Evolutionary conservation across 2,113 vertebrate genomes (phyloP).

Genomic region (Suncus etruscus): DNA sequence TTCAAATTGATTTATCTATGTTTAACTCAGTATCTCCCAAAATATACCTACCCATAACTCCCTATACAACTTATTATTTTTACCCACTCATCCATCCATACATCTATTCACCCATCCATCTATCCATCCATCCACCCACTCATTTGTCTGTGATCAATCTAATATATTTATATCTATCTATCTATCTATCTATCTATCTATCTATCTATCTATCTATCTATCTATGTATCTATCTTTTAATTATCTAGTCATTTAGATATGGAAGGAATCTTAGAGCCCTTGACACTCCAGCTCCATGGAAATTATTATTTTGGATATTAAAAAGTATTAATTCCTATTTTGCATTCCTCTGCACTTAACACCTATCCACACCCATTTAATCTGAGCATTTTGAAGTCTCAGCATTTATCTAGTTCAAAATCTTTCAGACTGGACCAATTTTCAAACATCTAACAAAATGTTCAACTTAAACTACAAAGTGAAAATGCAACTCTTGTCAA

Average conservation of each 20-base stretch:
- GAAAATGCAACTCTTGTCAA: not conserved
- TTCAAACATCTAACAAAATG: not conserved
- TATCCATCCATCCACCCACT: not conserved
- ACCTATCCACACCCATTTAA: not conserved
- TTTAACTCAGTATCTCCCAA: constrained; percentile 23
- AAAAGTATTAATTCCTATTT: not conserved
- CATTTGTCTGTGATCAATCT: not conserved
- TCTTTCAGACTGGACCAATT: not conserved
- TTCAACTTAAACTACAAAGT: constrained; percentile 6
- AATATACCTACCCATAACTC: not conserved
- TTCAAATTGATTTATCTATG: constrained; percentile 4
- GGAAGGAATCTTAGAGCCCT: not conserved
- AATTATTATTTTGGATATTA: not conserved
- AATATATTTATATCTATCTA: not conserved
- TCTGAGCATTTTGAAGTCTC: not conserved
- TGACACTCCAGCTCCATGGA: not conserved
- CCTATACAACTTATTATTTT: not conserved
- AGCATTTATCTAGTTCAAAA: not conserved
- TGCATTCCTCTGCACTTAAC: not conserved
- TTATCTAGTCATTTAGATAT: no score
- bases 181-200: not conserved
- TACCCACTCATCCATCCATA: not conserved
- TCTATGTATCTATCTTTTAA: no score
- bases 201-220: no score
- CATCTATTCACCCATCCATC: not conserved